Conservation (phyloP, 2,113 vertebrate species). For the Hypanus sabinus region DNA sequence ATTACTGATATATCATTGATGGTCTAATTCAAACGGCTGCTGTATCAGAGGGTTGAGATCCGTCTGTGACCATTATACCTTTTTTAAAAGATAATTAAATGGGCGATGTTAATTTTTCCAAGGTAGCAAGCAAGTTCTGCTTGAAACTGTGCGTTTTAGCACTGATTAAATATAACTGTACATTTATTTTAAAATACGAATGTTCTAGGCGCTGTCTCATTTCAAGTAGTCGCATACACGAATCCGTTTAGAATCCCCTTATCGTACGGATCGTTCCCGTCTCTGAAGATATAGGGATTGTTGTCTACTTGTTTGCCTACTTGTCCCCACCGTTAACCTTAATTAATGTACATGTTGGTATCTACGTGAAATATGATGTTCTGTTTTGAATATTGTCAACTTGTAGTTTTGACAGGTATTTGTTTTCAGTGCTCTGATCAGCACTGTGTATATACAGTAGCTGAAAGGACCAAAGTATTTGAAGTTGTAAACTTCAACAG, state of each 20-base stretch:
- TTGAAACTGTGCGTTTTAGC: conserved; percentile 32
- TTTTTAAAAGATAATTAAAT: background rate
- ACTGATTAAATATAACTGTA: background rate
- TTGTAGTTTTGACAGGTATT: background rate
- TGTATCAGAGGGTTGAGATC: background rate
- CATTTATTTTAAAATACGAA: background rate
- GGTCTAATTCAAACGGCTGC: background rate
- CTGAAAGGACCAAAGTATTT: background rate
- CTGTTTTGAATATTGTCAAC: background rate
- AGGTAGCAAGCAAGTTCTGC: background rate
- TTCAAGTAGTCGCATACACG: background rate
- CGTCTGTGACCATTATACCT: background rate
- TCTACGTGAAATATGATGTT: background rate
- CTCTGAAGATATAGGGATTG: background rate
- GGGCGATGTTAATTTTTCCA: background rate
- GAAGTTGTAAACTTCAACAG: background rate
- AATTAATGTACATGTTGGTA: background rate
- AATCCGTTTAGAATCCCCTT: background rate
- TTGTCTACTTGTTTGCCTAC: background rate
- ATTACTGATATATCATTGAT: background rate
- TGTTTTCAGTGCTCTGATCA: background rate
- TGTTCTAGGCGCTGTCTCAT: background rate
- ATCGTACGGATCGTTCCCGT: background rate
- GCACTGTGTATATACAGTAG: background rate
- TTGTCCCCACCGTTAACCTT: conserved; percentile 21